Evolutionary conservation across 2,888 invertebrate species (phyloP).

Genomic region (Notodonta dromedarius): DNA sequence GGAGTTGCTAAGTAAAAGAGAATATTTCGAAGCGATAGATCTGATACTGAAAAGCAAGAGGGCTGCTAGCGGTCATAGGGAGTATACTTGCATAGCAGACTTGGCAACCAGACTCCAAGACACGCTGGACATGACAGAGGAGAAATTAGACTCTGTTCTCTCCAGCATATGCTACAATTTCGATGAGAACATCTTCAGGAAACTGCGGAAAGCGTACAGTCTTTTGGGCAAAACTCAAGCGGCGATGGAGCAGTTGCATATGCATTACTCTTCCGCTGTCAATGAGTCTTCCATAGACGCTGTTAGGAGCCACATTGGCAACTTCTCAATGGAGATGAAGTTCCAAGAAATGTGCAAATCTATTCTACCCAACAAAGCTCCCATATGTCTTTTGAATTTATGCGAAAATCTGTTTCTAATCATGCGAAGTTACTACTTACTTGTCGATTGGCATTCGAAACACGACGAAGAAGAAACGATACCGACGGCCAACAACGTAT

Average conservation of each 20-base stretch:
- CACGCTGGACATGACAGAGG: constrained; percentile 95
- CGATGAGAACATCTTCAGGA: constrained; percentile 90
- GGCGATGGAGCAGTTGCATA: constrained; percentile 97
- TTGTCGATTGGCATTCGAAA: constrained; percentile 90
- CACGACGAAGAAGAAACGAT: constrained; percentile 65
- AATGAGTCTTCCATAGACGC: constrained; percentile 90
- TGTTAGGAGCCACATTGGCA: constrained; percentile 79
- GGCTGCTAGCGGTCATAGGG: constrained; percentile 92
- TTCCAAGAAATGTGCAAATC: constrained; percentile 92
- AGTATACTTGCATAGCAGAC: constrained; percentile 96
- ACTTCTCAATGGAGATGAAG: constrained; percentile 68
- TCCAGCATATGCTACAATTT: constrained; percentile 90
- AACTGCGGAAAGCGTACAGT: constrained; percentile 94
- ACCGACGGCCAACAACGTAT: constrained; percentile 58
- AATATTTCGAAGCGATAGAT: constrained; percentile 96
- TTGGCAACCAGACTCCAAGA: constrained; percentile 94
- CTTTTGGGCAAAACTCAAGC: constrained; percentile 95
- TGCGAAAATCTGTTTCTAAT: constrained; percentile 94
- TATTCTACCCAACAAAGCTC: constrained; percentile 66
- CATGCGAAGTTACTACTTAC: constrained; percentile 90
- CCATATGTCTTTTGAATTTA: constrained; percentile 91
- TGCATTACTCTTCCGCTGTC: constrained; percentile 97
- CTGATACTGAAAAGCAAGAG: constrained; percentile 94
- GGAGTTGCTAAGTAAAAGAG: constrained; percentile 91
- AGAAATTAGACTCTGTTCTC: constrained; percentile 94